Evolutionary conservation across 2,888 invertebrate species (phyloP).

Genomic region (Meteorus colon): DNA sequence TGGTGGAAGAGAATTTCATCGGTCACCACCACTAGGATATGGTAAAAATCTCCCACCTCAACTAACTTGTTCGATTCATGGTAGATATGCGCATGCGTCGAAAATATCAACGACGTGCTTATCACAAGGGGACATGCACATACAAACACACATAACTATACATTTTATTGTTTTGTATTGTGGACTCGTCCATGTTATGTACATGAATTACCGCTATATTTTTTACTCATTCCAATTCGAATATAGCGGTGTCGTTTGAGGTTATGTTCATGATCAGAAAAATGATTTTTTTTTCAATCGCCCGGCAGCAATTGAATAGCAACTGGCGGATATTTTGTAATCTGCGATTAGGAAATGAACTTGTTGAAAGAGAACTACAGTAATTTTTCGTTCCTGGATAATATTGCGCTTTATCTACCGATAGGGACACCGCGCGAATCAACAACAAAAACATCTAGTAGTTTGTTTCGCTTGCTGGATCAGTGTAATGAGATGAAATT

Average conservation of each 20-base stretch:
- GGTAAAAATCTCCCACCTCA: conserved; percentile 54
- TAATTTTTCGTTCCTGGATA: conserved; percentile 54
- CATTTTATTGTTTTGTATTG: conserved; percentile 27
- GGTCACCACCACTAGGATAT: conserved; percentile 61
- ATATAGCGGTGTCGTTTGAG: not conserved
- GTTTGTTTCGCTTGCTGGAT: conserved; percentile 25
- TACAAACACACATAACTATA: not conserved
- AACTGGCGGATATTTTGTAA: too few relatives aligned
- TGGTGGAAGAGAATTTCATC: conserved; percentile 55
- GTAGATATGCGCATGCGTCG: conserved; percentile 59
- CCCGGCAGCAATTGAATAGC: too few relatives aligned
- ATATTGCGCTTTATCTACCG: conserved; percentile 58
- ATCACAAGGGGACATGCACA: not conserved
- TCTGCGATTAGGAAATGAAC: too few relatives aligned
- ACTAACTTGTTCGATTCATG: conserved; percentile 64
- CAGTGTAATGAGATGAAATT: not conserved
- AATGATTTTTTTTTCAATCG: too few relatives aligned
- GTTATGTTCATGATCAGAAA: too few relatives aligned
- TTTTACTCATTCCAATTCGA: not conserved
- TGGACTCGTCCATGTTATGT: conserved; percentile 47
- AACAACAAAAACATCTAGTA: conserved; percentile 58
- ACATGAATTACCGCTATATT: not conserved
- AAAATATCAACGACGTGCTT: conserved; percentile 47
- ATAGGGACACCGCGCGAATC: conserved; percentile 55
- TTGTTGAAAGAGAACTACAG: too few relatives aligned